Base-by-base conservation (phyloP, 2,113 vertebrate genomes). In the Dendropsophus ebraccatus region DNA sequence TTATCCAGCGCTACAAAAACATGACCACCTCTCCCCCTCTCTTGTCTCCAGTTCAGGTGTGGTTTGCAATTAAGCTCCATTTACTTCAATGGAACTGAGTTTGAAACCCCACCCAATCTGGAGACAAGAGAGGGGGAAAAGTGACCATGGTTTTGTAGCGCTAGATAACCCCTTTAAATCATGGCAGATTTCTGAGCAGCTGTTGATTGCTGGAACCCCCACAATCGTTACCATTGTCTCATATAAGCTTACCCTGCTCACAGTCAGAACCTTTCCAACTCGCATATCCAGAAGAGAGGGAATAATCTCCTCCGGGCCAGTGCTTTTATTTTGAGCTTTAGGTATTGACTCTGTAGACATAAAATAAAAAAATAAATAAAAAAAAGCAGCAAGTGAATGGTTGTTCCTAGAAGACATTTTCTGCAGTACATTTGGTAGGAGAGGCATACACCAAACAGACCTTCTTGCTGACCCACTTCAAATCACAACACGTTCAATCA, bases 271-370 rank as follows among this genome's bases (percentile, higher is more conserved):
- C 91, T 93, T 98, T n/a, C 98, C 98, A 28, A 99, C 96, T 0
- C 98, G 94, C 84, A 99, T 95, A 89, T 99, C 97, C 91, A 99
- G 91, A 87, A 94, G 95, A 87, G 97, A 98, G 0, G 97, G 98
- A 41, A 92, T 70, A 62, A 97, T 78, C 0, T 96, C 94, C 21
- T 97, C 96, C 0, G 96, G 93, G 1, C 95, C 96, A 4, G 91
- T 90, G 82, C 92, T 93, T 90, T 96, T 95, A 77, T 91, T 91
- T 0, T 92, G 92, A 86, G 92, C 91, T 88, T 98, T 99, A 50
- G 89, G 92, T 72, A 81, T 88, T 58, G 90, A 87, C 90, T 97
- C 98, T 99, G 87, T 17, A 62, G 70, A 89, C 13, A 28, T 0
- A 52, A n/a, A 14, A 60, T 14, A 28, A 0, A 52, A n/a, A 14